Percentiles rank a stretch among this genome's conserved stretches.
These are phyloP conservation scores for Xanthostigma xanthostigma DNA, from an alignment of 2,888 invertebrate species.

Conservation along the genomic window DNA sequence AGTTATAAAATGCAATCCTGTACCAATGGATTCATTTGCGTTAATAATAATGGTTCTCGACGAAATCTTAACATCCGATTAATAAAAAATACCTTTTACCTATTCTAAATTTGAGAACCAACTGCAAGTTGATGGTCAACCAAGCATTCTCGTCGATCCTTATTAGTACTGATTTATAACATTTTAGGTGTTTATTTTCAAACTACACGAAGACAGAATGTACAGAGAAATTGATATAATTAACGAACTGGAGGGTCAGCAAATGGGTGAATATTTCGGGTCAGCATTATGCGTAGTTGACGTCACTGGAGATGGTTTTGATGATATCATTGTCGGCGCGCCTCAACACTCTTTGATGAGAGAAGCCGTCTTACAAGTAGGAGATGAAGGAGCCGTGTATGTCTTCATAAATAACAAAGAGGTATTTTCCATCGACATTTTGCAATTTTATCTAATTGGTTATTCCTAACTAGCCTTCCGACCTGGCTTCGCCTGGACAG, in stretches of 20 bases:
- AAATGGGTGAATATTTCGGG: slow-evolving; percentile 50
- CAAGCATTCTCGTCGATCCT: not conserved
- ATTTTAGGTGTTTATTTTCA: slow-evolving; percentile 30
- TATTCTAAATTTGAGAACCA: too few relatives aligned
- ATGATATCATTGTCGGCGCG: slow-evolving; percentile 48
- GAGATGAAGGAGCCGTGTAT: slow-evolving; percentile 45
- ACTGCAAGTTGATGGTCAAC: not conserved
- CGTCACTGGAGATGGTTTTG: slow-evolving; percentile 39
- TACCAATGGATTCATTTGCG: too few relatives aligned
- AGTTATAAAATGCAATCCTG: too few relatives aligned
- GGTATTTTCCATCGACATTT: slow-evolving; percentile 17
- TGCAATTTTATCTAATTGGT: not conserved
- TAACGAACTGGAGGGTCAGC: slow-evolving; percentile 28
- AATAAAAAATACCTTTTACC: too few relatives aligned
- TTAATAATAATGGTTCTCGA: too few relatives aligned
- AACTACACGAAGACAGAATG: slow-evolving; percentile 22
- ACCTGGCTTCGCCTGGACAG: too few relatives aligned
- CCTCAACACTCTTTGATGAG: slow-evolving; percentile 32
- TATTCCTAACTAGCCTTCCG: too few relatives aligned
- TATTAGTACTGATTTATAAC: not conserved
- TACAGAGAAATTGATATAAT: slow-evolving; percentile 1
- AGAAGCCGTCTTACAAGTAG: slow-evolving; percentile 21
- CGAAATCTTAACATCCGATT: too few relatives aligned
- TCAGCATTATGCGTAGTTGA: slow-evolving; percentile 39
- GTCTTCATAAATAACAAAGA: slow-evolving; percentile 31